A percentile compares a stretch with the other conserved stretches of the same genome.
phyloP scores from a whole-genome alignment of 2,113 vertebrate genomes.

The Sylvilagus bachmani region DNA sequence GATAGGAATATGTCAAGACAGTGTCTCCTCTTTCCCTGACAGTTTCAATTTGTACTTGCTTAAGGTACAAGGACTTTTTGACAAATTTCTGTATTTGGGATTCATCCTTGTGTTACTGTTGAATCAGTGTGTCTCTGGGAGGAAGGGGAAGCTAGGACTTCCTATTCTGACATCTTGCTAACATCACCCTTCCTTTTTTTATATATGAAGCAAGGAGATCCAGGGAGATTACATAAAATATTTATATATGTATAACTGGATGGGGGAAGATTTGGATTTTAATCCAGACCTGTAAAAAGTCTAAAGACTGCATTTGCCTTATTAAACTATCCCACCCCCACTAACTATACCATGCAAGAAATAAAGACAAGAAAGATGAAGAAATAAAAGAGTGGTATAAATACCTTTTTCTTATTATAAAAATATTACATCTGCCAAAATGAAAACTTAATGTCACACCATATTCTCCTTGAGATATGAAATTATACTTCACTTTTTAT shows the following conservation, averaged over 20 bases:
- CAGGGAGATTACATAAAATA: background rate
- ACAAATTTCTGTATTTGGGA: background rate
- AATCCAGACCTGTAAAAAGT: background rate
- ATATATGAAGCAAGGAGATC: background rate
- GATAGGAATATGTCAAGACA: rapidly evolving
- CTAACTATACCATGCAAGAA: background rate
- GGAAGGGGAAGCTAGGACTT: background rate
- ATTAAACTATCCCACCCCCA: background rate
- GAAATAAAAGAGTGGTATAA: background rate
- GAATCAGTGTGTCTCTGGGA: background rate
- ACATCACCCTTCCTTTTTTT: background rate
- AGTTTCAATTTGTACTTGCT: background rate
- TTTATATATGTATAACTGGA: background rate
- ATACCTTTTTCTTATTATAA: background rate
- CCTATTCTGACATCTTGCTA: background rate
- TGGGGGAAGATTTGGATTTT: background rate
- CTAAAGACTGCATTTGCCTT: background rate
- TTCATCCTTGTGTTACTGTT: background rate
- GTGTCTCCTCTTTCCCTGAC: background rate
- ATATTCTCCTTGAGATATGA: background rate
- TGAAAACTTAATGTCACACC: background rate
- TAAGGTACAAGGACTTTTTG: background rate
- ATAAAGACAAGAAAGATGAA: background rate
- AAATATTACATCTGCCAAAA: background rate
- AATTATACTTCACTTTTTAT: background rate